Base-by-base conservation (phyloP, 2,797 vertebrate species). In the Acanthurus lineatus region DNA sequence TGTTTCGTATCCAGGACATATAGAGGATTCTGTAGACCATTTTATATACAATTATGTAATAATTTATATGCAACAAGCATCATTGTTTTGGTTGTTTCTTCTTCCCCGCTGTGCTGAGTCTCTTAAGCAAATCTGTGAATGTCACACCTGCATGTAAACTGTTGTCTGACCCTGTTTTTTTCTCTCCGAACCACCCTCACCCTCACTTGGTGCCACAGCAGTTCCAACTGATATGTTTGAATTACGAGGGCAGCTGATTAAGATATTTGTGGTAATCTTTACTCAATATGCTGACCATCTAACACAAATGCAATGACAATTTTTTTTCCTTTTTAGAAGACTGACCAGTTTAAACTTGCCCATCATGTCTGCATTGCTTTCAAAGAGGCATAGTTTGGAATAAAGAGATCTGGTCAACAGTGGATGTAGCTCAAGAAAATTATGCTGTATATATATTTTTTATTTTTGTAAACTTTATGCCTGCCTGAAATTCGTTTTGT, bases 11-110 rank as follows among this genome's bases (percentile, higher is more conserved):
- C 5, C 48, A 52, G 76, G 15, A 14, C n/a, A 53, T 61, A 4
- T 54, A 66, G 69, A 68, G 11, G 19, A 69, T 68, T 32, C 49
- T 56, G 16, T 52, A 65, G 68, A 19, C n/a, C 61, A 61, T 32
- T 75, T 62, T 16, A 2, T 56, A n/a, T 35, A 10, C 28, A 45
- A 4, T 4, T 80, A 61, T 72, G 9, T 38, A 11, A 64, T 77
- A 53, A 49, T 85, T 66, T 57, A 69, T 16, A 58, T 58, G 79
- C 77, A 88, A 84, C 76, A 81, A 69, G 75, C 76, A 69, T 84
- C 59, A 76, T 74, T 82, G 51, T 88, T 93, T 94, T 94, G 94
- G 94, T 95, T 95, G 94, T 96, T 95, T 96, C 93, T 95, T 94
- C 93, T 94, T 94, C 85, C 83, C 89, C 71, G 79, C 20, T 88